phyloP scores from a whole-genome alignment of 2,797 vertebrate species.

The Hydrolagus colliei region DNA sequence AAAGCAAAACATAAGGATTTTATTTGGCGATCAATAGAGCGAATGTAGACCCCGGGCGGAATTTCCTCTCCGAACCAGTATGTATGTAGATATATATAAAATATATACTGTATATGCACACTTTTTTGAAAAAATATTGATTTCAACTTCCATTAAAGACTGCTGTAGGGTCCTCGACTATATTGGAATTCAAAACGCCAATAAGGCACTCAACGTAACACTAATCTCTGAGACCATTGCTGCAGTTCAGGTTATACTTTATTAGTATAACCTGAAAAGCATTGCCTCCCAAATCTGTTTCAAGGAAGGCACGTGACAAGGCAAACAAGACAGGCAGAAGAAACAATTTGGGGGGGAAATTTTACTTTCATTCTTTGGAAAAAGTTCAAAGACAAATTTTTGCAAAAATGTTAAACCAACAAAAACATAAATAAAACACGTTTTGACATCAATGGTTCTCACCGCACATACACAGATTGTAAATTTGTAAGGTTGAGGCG shows the following conservation, averaged over 20 bases:
- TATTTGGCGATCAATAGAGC: no score
- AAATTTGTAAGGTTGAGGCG: constrained; percentile 9
- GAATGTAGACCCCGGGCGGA: no score
- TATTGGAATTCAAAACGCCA: constrained; percentile 4
- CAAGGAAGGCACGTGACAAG: neutral
- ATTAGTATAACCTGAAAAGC: neutral
- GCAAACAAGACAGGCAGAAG: no score
- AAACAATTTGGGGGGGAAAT: no score
- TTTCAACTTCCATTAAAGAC: neutral
- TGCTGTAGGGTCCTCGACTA: neutral
- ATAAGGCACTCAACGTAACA: neutral
- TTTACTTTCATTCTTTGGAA: no score
- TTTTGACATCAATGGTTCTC: neutral
- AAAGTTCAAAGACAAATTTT: no score
- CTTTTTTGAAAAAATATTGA: neutral
- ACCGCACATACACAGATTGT: constrained; percentile 11
- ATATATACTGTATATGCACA: neutral
- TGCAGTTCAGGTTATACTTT: no score
- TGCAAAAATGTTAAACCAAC: no score
- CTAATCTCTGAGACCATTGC: neutral
- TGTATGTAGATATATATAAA: no score
- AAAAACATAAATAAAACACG: no score
- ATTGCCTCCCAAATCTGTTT: neutral
- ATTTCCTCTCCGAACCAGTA: no score
- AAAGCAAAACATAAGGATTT: no score